Evolutionary conservation across 2,888 invertebrate species (phyloP).

Genomic region (Ptilodon capucinus): DNA sequence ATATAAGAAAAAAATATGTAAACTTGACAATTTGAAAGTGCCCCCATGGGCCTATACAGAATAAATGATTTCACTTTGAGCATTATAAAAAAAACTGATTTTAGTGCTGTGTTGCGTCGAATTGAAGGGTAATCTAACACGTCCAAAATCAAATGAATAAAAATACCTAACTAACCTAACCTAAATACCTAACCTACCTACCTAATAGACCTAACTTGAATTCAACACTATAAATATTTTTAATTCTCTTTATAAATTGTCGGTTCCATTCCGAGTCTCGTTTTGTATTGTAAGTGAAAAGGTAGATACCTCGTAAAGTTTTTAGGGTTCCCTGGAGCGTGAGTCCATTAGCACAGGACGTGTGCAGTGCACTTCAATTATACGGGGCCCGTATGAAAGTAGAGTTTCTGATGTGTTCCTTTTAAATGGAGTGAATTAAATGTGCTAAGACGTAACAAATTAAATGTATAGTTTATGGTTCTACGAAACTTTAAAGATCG

Average conservation of each 20-base stretch:
- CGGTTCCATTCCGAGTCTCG: neutral
- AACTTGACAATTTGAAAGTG: too few species aligned
- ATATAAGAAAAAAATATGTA: too few species aligned
- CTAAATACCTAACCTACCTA: too few species aligned
- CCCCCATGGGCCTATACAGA: too few species aligned
- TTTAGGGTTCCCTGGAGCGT: constrained; percentile 7
- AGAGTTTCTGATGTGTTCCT: neutral
- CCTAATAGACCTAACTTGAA: neutral
- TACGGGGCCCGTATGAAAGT: neutral
- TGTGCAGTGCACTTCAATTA: neutral
- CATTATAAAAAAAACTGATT: too few species aligned
- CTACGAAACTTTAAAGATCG: neutral
- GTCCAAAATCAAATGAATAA: too few species aligned
- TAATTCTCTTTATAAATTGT: neutral
- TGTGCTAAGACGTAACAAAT: neutral
- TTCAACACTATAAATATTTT: neutral
- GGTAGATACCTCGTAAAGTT: constrained; percentile 3
- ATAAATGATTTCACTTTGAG: too few species aligned
- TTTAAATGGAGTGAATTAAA: neutral
- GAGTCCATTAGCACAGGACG: constrained; percentile 23
- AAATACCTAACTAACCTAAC: too few species aligned
- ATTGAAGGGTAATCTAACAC: too few species aligned
- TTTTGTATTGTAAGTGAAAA: neutral
- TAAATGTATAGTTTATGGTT: neutral
- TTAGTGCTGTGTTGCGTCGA: too few species aligned